Base-by-base conservation (phyloP, 2,113 vertebrate species). In the Calonectris borealis region DNA sequence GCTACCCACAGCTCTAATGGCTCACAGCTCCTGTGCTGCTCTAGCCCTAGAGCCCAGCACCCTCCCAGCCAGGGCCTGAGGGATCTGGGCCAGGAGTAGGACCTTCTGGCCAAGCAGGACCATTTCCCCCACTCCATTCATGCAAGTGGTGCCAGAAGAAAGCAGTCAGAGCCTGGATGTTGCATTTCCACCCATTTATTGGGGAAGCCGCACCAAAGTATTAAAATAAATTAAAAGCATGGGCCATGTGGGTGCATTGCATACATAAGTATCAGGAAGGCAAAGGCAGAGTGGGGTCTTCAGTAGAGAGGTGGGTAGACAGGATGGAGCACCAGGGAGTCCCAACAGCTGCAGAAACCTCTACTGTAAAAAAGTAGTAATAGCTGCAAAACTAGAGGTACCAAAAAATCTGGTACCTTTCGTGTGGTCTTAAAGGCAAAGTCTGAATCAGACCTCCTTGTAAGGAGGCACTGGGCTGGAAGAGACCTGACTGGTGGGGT, bases 101-200 rank as follows among this genome's bases (percentile, higher is more conserved):
- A 54, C 22, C 34, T 71, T 58, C 70, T 17, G 26, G 48, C 48
- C 48, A 44, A 48, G 11, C 26, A 58, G 40, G 32, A 62, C 29
- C 79, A 7, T 16, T 46, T 64, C 25, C 60, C 27, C 15, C 75
- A 7, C 16, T 9, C 49, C 40, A 14, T 42, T 32, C 6, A 1
- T 3, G 18, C 16, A 12, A 19, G 25, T 6, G 34, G 9, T 36
- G 34, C 75, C 79, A 54, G 48, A 14, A 92, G n/a, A 78, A 92
- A 95, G 24, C 46, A 94, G 29, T 34, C 76, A 19, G 83, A 95
- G 86, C 83, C 86, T 4, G 18, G 32, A 40, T 36, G 16, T 48
- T 77, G n/a, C n/a, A 42, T 95, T 94, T 95, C 65, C 69, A 93
- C 86, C 89, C 60, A 4, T 96, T 97, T 97, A 97, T 96, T 97